Evolutionary conservation across 2,888 invertebrate genomes (phyloP), one percentile per base, ranked within the genome.

Genomic region (Sycophila texana): DNA sequence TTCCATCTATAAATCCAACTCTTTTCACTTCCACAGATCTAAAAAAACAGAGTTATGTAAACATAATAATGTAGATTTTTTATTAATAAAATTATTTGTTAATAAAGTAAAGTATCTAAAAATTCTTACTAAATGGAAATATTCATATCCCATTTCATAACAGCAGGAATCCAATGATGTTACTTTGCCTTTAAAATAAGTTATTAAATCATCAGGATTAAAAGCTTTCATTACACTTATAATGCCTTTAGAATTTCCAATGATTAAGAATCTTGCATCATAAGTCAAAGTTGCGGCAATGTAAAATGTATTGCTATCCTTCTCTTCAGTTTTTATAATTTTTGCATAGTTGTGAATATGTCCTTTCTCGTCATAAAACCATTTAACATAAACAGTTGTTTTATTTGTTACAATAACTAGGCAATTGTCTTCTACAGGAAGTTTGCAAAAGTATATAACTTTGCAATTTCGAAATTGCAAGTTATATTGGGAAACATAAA

Each of bases 191-290:
- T 87, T 88, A 39, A 87, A 89, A 30, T 85, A 85, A 13, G 86
- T 87, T 22, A 88, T 81, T 4, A 85, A 83, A 66, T 87, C 84
- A 58, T 83, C 83, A 58, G 84, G 81, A 74, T 83, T 84, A 63
- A 86, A 85, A 22, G 89, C 84, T 79, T 91, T 86, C 88, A 90
- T 91, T 75, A 92, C 89, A 61, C 87, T 89, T 47, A 92, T 88
- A n/a, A 86, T 88, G 65, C 90, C 89, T 77, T 88, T 87, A 4
- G 90, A 89, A 67, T 91, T 90, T 18, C 89, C 91, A 61, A 89
- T 86, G 58, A 92, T 88, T 70, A 92, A 85, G 83, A 90, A 91
- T 60, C 87, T 85, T 2, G 90, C 90, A 83, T 92, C 91, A 57
- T 89, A 86, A 4, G 91, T 91, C 39, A 91, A 84, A 2, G 91